These are phyloP conservation scores for Drosophila seclusa DNA, from an alignment of 2,888 invertebrate genomes.

Conservation along the genomic window DNA sequence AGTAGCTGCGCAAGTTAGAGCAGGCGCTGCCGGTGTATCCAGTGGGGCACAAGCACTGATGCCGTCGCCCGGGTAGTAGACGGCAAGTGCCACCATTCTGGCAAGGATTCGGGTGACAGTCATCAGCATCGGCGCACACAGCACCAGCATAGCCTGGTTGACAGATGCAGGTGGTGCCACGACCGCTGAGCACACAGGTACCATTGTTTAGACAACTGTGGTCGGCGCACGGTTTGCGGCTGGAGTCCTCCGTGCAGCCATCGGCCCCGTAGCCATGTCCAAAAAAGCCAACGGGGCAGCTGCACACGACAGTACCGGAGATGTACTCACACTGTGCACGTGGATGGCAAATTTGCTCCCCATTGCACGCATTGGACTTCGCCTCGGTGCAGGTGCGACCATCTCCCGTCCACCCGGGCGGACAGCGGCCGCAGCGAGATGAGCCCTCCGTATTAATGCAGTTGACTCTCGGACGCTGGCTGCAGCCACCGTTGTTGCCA, in stretches of 20 bases:
- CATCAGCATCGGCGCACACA: slow-evolving; percentile 87
- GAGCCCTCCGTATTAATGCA: slow-evolving; percentile 97
- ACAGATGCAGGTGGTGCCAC: slow-evolving; percentile 79
- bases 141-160: slow-evolving; percentile 85
- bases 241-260: slow-evolving; percentile 88
- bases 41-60: slow-evolving; percentile 88
- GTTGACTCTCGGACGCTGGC: slow-evolving; percentile 90
- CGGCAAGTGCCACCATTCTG: slow-evolving; percentile 92
- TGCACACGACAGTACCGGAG: slow-evolving; percentile 89
- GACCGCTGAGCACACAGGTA: slow-evolving; percentile 70
- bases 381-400: slow-evolving; percentile 88
- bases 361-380: slow-evolving; percentile 74
- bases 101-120: slow-evolving; percentile 91
- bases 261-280: slow-evolving; percentile 92
- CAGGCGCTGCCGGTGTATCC: slow-evolving; percentile 90
- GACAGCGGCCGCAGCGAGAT: slow-evolving; percentile 93
- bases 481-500: slow-evolving; percentile 95
- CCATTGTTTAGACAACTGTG: slow-evolving; percentile 88
- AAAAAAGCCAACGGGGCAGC: slow-evolving; percentile 91
- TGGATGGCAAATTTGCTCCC: slow-evolving; percentile 89
- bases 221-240: slow-evolving; percentile 85
- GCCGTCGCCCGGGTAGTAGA: slow-evolving; percentile 62
- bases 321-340: slow-evolving; percentile 92
- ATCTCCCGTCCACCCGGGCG: slow-evolving; percentile 94
- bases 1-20: slow-evolving; percentile 86